These are phyloP conservation scores for Cecidostiba fungosa DNA, from an alignment of 2,888 invertebrate genomes.

Conservation along the genomic window DNA sequence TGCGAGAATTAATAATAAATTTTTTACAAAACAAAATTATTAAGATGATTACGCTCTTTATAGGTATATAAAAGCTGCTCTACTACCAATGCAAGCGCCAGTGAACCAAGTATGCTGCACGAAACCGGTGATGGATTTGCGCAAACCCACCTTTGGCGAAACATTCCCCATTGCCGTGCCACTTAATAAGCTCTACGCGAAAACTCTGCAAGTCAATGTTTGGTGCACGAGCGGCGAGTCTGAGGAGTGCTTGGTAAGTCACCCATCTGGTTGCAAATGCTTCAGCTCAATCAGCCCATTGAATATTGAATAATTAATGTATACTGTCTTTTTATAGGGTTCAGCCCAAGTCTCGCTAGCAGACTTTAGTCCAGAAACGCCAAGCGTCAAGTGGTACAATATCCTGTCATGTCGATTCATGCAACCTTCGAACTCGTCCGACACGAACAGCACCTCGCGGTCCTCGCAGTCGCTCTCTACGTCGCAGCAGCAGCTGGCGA, in stretches of 20 bases:
- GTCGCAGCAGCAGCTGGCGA: slow-evolving; percentile 62
- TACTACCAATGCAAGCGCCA: slow-evolving; percentile 85
- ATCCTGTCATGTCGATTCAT: slow-evolving; percentile 92
- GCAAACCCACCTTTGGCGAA: slow-evolving; percentile 90
- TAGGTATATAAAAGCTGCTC: slow-evolving; percentile 89
- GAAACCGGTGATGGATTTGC: slow-evolving; percentile 86
- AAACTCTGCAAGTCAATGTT: slow-evolving; percentile 95
- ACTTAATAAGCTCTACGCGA: slow-evolving; percentile 89
- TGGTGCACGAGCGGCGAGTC: slow-evolving; percentile 87
- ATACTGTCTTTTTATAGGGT: slow-evolving; percentile 84
- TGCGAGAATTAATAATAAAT: neutral
- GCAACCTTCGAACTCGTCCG: slow-evolving; percentile 81
- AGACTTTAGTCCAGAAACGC: slow-evolving; percentile 92
- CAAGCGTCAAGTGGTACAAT: slow-evolving; percentile 96
- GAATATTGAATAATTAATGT: slow-evolving; percentile 23
- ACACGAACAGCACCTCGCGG: slow-evolving; percentile 65
- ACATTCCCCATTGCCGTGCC: slow-evolving; percentile 89
- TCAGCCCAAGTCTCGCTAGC: slow-evolving; percentile 97
- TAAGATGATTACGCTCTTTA: slow-evolving; percentile 65
- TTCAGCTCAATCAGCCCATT: neutral
- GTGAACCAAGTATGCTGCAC: slow-evolving; percentile 84
- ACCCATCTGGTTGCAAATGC: neutral
- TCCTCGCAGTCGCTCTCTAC: slow-evolving; percentile 61
- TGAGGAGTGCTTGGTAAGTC: slow-evolving; percentile 93
- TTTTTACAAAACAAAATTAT: neutral